These are phyloP conservation scores for Microchrysa polita DNA, from an alignment of 2,888 invertebrate species.

Conservation along the genomic window DNA sequence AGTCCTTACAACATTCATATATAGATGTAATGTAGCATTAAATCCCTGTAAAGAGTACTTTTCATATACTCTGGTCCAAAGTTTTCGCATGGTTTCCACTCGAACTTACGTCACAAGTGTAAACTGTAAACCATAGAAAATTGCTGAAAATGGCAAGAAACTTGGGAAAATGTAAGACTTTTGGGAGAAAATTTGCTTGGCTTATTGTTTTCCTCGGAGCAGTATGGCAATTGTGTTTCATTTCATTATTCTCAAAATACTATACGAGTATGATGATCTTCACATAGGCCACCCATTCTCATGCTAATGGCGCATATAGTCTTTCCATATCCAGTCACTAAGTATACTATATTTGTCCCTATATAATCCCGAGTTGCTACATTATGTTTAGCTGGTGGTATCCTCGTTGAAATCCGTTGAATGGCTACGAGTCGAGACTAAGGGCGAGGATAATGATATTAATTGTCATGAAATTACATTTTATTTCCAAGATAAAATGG, in stretches of 20 bases:
- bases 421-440: not conserved
- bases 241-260: slow-evolving; percentile 23
- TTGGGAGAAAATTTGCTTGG: slow-evolving; percentile 38
- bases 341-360: no score
- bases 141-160: slow-evolving; percentile 38
- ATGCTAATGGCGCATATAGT: not conserved
- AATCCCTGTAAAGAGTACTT: not conserved
- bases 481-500: slow-evolving; percentile 33
- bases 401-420: not conserved
- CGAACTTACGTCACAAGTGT: not conserved
- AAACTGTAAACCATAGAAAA: slow-evolving; percentile 12
- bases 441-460: slow-evolving; percentile 36
- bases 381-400: not conserved
- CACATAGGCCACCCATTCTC: no score
- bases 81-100: not conserved
- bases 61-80: not conserved
- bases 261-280: no score
- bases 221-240: slow-evolving; percentile 29
- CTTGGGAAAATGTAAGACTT: slow-evolving; percentile 26
- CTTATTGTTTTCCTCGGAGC: slow-evolving; percentile 38
- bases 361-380: not conserved
- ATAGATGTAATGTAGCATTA: not conserved
- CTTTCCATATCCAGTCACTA: not conserved
- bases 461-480: slow-evolving; percentile 37
- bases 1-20: not conserved